Evolutionary conservation across 2,888 invertebrate genomes (phyloP).

Genomic region (Stenodera caucasica): DNA sequence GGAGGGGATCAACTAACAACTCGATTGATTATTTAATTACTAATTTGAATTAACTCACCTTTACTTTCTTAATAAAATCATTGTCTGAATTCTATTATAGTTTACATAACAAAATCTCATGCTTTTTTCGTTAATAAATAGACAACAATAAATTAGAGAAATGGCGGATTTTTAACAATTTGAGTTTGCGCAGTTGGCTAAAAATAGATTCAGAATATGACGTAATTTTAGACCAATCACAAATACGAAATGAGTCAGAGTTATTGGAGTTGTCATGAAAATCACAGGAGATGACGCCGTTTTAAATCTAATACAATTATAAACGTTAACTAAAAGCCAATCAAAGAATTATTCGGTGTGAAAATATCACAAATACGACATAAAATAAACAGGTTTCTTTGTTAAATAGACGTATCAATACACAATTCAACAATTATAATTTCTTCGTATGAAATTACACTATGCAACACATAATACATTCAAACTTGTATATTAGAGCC

Average conservation of each 20-base stretch:
- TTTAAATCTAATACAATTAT: not conserved
- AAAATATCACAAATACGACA: no score
- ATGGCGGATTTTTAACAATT: constrained; percentile 52
- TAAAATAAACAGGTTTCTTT: no score
- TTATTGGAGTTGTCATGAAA: not conserved
- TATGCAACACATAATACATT: no score
- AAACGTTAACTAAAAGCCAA: not conserved
- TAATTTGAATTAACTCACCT: constrained; percentile 19
- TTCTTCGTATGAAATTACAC: no score
- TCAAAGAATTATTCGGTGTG: no score
- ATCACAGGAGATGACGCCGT: not conserved
- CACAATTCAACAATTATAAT: no score
- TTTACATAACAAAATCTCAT: constrained; percentile 38
- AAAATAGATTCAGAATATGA: constrained; percentile 52
- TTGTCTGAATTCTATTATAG: constrained; percentile 26
- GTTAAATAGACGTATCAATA: no score
- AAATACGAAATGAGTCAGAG: not conserved
- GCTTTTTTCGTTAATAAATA: constrained; percentile 42
- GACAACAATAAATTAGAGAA: constrained; percentile 54
- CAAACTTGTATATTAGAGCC: no score
- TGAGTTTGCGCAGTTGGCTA: constrained; percentile 52
- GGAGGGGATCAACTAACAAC: constrained; percentile 10
- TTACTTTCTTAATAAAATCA: constrained; percentile 32
- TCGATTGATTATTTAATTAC: not conserved
- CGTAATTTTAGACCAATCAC: constrained; percentile 50